Evolutionary conservation across 2,888 invertebrate genomes (phyloP).

Genomic region (Pherbina coryleti): DNA sequence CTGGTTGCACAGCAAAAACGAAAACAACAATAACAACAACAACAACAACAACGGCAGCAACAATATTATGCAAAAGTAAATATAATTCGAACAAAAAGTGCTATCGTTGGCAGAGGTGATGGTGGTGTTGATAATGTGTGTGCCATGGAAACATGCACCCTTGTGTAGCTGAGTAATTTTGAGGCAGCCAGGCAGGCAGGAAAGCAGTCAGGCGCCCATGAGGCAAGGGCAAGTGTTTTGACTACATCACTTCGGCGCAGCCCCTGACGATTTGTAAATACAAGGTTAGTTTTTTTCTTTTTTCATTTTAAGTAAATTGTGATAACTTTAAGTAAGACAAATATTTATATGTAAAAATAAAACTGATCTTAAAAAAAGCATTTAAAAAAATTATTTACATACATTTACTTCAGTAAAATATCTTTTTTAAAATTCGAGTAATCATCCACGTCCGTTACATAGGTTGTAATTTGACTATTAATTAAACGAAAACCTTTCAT

Average conservation of each 20-base stretch:
- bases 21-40: conserved; percentile 16
- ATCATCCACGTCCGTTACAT: too few relatives aligned
- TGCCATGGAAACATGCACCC: conserved; percentile 12
- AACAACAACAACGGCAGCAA: conserved; percentile 15
- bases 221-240: conserved; percentile 20
- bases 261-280: neutral
- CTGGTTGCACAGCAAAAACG: conserved; percentile 21
- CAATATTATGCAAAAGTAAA: conserved; percentile 6
- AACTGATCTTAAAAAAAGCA: too few relatives aligned
- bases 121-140: neutral
- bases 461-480: too few relatives aligned
- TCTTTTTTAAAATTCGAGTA: too few relatives aligned
- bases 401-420: too few relatives aligned
- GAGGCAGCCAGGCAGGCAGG: neutral
- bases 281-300: neutral
- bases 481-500: too few relatives aligned
- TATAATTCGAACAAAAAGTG: conserved; percentile 21
- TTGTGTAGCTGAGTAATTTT: neutral
- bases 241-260: neutral
- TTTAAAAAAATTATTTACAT: too few relatives aligned
- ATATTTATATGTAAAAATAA: too few relatives aligned
- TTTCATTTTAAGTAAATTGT: neutral
- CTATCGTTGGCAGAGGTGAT: neutral
- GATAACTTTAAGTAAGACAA: neutral
- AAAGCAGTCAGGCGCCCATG: neutral